Percentiles rank a stretch among this genome's conserved stretches.
Conservation (phyloP, 1,140 invertebrate genomes). For the Lamellibrachia luymesi region DNA sequence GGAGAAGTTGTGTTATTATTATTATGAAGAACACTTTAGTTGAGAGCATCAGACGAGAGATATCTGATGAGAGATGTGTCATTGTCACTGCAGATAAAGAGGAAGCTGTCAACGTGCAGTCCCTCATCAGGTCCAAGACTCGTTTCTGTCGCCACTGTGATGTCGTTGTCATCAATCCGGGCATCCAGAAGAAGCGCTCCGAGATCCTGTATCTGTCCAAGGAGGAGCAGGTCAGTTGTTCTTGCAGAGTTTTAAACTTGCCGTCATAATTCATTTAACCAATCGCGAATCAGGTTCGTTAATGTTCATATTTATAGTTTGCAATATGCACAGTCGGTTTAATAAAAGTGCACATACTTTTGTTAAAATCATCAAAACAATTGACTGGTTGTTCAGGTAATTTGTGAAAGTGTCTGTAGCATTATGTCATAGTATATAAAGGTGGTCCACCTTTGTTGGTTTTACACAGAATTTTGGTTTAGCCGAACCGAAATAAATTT, state of each 20-base stretch:
- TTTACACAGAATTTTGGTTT: not conserved
- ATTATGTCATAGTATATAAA: not conserved
- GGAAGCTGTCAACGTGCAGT: conserved; percentile 73
- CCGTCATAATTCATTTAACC: too few species aligned
- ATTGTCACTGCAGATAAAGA: conserved; percentile 49
- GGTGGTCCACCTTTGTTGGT: not conserved
- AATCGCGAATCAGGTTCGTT: too few species aligned
- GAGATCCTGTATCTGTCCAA: conserved; percentile 66
- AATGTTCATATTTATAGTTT: too few species aligned
- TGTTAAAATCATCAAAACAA: too few species aligned
- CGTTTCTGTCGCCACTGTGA: conserved; percentile 91
- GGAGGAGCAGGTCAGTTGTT: conserved; percentile 52
- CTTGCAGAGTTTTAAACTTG: too few species aligned
- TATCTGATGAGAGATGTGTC: not conserved
- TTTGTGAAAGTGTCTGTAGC: too few species aligned
- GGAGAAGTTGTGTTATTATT: not conserved
- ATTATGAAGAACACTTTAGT: not conserved
- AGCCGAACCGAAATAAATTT: not conserved
- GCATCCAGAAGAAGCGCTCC: conserved; percentile 75
- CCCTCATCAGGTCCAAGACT: conserved; percentile 78
- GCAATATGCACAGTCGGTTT: too few species aligned
- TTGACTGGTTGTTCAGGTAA: too few species aligned
- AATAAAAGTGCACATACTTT: too few species aligned
- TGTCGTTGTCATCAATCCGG: conserved; percentile 76
- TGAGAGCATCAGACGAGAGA: too few species aligned